phyloP scores from a whole-genome alignment of 2,113 vertebrate genomes.

The Callochromis pleurospilus region DNA sequence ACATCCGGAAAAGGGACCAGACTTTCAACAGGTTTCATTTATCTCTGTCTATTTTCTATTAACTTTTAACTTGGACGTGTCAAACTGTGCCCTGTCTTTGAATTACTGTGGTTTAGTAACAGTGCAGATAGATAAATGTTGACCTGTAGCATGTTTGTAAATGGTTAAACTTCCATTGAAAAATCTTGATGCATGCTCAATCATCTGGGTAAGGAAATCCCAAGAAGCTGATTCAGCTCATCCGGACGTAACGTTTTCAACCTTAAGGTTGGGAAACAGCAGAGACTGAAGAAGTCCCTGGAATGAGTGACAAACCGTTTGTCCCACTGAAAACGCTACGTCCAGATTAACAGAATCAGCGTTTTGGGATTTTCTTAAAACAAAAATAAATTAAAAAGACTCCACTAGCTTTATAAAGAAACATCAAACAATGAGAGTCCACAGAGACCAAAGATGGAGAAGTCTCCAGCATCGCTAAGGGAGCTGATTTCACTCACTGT shows the following conservation, averaged over 20 bases:
- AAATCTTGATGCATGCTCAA: background rate
- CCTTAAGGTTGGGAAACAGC: background rate
- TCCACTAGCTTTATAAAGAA: background rate
- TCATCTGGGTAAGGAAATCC: background rate
- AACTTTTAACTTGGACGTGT: background rate
- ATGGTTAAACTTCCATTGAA: background rate
- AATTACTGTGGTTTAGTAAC: background rate
- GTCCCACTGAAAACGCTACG: background rate
- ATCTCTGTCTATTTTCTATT: background rate
- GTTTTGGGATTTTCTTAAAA: background rate
- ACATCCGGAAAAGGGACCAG: background rate
- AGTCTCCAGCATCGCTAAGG: background rate
- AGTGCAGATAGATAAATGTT: background rate
- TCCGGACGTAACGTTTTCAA: fast-evolving
- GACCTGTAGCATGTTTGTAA: background rate
- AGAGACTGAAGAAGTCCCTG: background rate
- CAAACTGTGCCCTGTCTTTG: background rate
- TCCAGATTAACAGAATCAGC: background rate
- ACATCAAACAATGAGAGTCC: background rate
- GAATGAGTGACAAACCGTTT: background rate
- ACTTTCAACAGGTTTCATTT: background rate
- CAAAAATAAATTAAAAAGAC: background rate
- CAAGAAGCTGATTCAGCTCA: background rate
- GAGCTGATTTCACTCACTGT: background rate
- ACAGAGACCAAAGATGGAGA: background rate